Evolutionary conservation across 2,888 invertebrate genomes (phyloP).

Genomic region (Mythimna albipuncta): DNA sequence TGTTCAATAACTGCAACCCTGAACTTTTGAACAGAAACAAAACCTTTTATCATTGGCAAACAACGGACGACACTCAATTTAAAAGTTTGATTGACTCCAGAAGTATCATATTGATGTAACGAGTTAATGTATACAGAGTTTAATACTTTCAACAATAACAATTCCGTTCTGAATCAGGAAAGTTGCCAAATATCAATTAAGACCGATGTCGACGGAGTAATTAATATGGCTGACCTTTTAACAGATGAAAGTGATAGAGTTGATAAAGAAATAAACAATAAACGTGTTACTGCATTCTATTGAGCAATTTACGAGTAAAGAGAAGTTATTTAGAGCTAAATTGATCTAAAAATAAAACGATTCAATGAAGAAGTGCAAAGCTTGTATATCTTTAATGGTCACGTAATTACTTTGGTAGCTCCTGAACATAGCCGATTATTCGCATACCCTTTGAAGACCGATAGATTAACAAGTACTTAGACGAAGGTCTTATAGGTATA

Average conservation of each 20-base stretch:
- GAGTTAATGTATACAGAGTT: constrained; percentile 50
- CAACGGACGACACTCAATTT: constrained; percentile 40
- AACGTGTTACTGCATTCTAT: constrained; percentile 18
- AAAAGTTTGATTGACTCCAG: constrained; percentile 51
- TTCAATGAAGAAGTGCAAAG: constrained; percentile 17
- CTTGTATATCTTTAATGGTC: constrained; percentile 13
- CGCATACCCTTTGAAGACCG: constrained; percentile 25
- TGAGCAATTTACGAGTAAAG: constrained; percentile 19
- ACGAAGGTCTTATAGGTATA: constrained; percentile 30
- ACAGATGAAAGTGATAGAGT: constrained; percentile 41
- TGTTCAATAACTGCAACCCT: constrained; percentile 51
- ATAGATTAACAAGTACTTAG: constrained; percentile 21
- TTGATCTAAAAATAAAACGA: constrained; percentile 5
- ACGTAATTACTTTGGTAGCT: constrained; percentile 14
- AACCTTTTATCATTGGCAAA: constrained; percentile 38
- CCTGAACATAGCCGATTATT: constrained; percentile 14
- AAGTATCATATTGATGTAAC: constrained; percentile 42
- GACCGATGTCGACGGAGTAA: constrained; percentile 34
- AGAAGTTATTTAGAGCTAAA: constrained; percentile 11
- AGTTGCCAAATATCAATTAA: constrained; percentile 65
- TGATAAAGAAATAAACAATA: constrained; percentile 26
- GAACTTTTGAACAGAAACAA: constrained; percentile 39
- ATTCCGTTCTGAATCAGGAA: constrained; percentile 42
- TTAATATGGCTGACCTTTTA: constrained; percentile 46
- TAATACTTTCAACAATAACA: constrained; percentile 51